phyloP scores from a whole-genome alignment of 2,113 vertebrate species.

The Bos taurus region ARS-UCD2.0 NC_037336.1:101968001-101968500 shows the following conservation, averaged over 20 bases:
- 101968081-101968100: too few relatives aligned
- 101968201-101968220: rapidly evolving
- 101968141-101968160: not conserved
- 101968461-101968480: slow-evolving; percentile 82
- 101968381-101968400: slow-evolving; percentile 55
- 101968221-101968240: not conserved
- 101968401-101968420: slow-evolving; percentile 69
- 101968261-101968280: rapidly evolving
- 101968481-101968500: slow-evolving; percentile 77
- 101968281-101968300: not conserved
- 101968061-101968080: too few relatives aligned
- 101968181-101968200: not conserved
- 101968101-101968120: not conserved
- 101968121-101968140: not conserved
- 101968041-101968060: too few relatives aligned
- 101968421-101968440: slow-evolving; percentile 78
- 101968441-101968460: slow-evolving; percentile 68
- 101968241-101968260: rapidly evolving
- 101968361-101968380: slow-evolving; percentile 75
- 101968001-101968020: too few relatives aligned
- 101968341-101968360: not conserved
- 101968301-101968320: rapidly evolving
- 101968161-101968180: rapidly evolving
- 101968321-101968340: rapidly evolving
- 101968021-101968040: too few relatives aligned